Evolutionary conservation across 2,113 vertebrate genomes (phyloP), one percentile per base, ranked within the genome.

Genomic region (Atherinomorus stipes): DNA sequence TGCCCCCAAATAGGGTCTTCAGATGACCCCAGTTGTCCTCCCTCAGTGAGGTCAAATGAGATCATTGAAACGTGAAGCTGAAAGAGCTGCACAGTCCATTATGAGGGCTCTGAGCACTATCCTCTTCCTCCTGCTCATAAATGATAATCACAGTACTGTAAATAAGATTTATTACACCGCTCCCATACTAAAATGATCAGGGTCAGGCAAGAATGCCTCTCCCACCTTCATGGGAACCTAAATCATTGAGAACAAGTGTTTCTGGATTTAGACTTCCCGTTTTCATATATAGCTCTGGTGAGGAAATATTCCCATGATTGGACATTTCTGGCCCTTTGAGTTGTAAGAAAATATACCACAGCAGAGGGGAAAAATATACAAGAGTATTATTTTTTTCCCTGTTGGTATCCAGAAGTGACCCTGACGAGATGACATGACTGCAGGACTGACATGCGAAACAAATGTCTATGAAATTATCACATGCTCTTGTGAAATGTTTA

Each of bases 61-160:
- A 13, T 38, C 53, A 31, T 26, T 57, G 16, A 34, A 1, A 7
- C 44, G 10, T 44, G 31, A 42, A 49, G 18, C 26, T 44, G 38
- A 28, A 4, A 52, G 13, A 1, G 22, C 47, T 23, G 19, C 25
- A 11, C 6, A 2, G 18, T 53, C 18, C 54, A 25, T 68, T 23
- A 3, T 22, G 49, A 45, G 25, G 19, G 13, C 22, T 53, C 9
- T 26, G 26, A 8, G 5, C 31, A 58, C 25, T n/a, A 25, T 58
- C 28, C 11, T 68, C 72, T 28, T 56, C 45, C 11, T 23, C 12
- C 34, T 13, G 16, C 18, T 53, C 40, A 22, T 58, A 72, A 85
- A 72, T 65, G n/a, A 54, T 71, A 78, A 86, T 78, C 70, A 69
- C 31, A 58, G 57, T 22, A 50, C 59, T 70, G 8, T 61, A 71